These are phyloP conservation scores for Nesogale talazaci DNA, from an alignment of 2,113 vertebrate genomes.

Conservation along the genomic window DNA sequence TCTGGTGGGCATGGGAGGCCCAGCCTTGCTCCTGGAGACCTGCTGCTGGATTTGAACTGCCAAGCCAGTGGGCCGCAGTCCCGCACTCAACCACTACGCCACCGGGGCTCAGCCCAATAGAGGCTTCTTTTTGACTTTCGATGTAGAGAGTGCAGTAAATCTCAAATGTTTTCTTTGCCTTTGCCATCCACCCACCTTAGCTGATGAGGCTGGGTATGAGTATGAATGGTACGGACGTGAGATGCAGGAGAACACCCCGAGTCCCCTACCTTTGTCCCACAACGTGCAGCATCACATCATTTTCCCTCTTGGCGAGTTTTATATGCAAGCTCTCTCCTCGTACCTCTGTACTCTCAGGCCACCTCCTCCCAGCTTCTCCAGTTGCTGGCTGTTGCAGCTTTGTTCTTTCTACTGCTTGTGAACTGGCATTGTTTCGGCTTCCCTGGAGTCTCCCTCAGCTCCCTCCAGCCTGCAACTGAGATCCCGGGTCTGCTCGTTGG, in stretches of 20 bases:
- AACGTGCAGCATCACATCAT: background rate
- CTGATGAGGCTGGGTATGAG: background rate
- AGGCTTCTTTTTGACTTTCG: conserved; percentile 4
- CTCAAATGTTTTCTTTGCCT: conserved; percentile 38
- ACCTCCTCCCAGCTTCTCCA: background rate
- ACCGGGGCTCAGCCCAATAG: too few relatives aligned
- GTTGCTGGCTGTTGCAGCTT: background rate
- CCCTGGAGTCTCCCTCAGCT: background rate
- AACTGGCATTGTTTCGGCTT: background rate
- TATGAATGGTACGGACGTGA: background rate
- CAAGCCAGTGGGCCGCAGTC: too few relatives aligned
- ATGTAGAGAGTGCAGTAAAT: background rate
- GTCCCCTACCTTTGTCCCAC: background rate
- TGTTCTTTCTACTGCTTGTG: background rate
- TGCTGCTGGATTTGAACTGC: too few relatives aligned
- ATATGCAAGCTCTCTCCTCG: background rate
- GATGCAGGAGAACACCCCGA: background rate
- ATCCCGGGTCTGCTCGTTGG: background rate
- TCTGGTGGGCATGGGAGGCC: too few relatives aligned
- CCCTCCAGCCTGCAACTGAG: background rate
- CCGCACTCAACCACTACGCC: too few relatives aligned
- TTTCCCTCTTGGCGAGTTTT: background rate
- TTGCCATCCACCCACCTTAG: background rate
- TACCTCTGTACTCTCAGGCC: background rate
- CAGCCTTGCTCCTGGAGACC: too few relatives aligned